Percentiles rank a stretch among this genome's conserved stretches.
These are phyloP conservation scores for Odocoileus hemionus DNA, from an alignment of 2,113 vertebrate species.

Conservation along the genomic window DNA sequence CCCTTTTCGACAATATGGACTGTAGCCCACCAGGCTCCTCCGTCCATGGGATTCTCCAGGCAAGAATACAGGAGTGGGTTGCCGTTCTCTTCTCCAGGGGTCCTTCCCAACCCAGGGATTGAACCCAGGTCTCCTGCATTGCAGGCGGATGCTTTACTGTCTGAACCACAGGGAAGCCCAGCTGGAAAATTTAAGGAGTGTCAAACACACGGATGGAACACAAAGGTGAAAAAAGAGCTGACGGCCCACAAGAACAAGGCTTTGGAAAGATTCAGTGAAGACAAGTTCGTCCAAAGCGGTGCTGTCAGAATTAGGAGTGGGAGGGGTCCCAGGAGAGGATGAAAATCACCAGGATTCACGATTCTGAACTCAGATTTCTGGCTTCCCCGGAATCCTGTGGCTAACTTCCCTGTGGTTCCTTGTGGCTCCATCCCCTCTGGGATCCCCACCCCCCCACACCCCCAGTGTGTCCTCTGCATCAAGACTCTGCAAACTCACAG, in stretches of 20 bases:
- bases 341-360: accelerated
- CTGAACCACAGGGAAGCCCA: neutral
- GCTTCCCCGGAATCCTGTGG: accelerated
- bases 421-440: accelerated
- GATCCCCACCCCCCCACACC: neutral
- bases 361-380: neutral
- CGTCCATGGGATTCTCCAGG: neutral
- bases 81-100: neutral
- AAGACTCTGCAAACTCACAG: neutral
- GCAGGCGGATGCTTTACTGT: neutral
- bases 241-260: accelerated
- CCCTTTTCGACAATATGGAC: neutral
- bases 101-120: neutral
- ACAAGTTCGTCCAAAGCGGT: accelerated
- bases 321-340: accelerated
- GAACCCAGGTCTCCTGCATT: neutral
- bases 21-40: neutral
- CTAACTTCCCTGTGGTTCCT: accelerated
- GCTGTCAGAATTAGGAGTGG: accelerated
- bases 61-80: neutral
- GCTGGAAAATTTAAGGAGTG: neutral
- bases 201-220: neutral
- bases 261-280: neutral
- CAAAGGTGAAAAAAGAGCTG: accelerated
- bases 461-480: neutral